A percentile compares a stretch with the other conserved stretches of the same genome.
Evolutionary conservation across 92 coral and sea anemone genomes (phyloP).

Genomic region (Zoanthus sansibaricus): DNA sequence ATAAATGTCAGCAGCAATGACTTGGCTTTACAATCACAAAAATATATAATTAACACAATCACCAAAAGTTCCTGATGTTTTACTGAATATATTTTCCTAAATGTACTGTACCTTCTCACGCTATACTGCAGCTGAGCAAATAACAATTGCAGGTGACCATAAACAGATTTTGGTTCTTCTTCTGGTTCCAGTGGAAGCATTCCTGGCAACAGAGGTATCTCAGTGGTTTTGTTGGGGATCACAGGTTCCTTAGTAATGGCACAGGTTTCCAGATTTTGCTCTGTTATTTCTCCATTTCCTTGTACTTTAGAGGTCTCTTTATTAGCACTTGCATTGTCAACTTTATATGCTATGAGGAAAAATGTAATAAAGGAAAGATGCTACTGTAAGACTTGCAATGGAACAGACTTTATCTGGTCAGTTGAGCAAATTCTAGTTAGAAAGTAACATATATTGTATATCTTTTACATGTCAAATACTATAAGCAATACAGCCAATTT

Average conservation of each 20-base stretch:
- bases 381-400: too few species aligned
- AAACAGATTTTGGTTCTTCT: slow-evolving; percentile 74
- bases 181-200: slow-evolving; percentile 74
- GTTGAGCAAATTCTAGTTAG: too few species aligned
- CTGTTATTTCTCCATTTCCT: background rate
- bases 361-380: background rate
- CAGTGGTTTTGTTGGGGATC: background rate
- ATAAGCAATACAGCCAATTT: too few species aligned
- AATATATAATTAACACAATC: background rate
- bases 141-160: slow-evolving; percentile 93
- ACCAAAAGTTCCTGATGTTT: background rate
- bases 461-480: too few species aligned
- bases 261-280: background rate
- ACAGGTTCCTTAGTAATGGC: background rate
- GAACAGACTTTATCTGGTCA: too few species aligned
- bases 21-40: too few species aligned
- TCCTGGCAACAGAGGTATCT: slow-evolving; percentile 34
- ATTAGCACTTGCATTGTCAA: background rate
- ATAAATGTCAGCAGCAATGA: too few species aligned
- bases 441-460: too few species aligned
- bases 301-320: background rate
- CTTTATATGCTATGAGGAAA: background rate
- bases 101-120: slow-evolving; percentile 83
- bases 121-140: slow-evolving; percentile 96
- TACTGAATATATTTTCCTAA: background rate